Conservation (phyloP, 2,888 invertebrate genomes). For the Galeruca laticollis region DNA sequence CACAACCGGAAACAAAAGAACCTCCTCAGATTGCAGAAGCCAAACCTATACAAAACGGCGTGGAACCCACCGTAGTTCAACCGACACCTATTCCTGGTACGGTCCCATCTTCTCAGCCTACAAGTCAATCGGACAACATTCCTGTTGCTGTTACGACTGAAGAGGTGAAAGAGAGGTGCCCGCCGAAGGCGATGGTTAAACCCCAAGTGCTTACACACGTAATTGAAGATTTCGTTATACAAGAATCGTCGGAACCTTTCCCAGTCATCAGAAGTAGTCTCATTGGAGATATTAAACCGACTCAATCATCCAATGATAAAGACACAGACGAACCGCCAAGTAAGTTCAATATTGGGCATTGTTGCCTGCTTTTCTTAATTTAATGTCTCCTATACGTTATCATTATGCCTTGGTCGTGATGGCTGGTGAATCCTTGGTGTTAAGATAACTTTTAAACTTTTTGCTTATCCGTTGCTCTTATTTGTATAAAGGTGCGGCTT, state of each 20-base stretch:
- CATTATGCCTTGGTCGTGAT: too few species aligned
- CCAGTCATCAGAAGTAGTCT: constrained; percentile 75
- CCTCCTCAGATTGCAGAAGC: constrained; percentile 41
- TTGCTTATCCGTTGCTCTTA: too few species aligned
- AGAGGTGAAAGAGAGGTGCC: constrained; percentile 68
- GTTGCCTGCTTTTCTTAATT: too few species aligned
- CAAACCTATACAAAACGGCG: constrained; percentile 47
- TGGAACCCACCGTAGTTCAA: constrained; percentile 56
- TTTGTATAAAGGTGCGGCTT: too few species aligned
- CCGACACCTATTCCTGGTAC: constrained; percentile 63
- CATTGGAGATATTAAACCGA: constrained; percentile 64
- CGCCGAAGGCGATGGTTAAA: constrained; percentile 93
- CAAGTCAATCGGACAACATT: constrained; percentile 55
- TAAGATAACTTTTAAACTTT: too few species aligned
- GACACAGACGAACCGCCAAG: constrained; percentile 82
- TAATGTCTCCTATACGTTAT: too few species aligned
- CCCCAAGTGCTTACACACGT: constrained; percentile 96
- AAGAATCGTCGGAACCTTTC: constrained; percentile 93
- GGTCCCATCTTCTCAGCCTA: constrained; percentile 59
- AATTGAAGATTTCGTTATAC: constrained; percentile 96
- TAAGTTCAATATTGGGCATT: constrained; percentile 69
- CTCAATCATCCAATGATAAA: constrained; percentile 70
- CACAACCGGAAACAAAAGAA: constrained; percentile 50
- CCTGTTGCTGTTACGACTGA: constrained; percentile 64
- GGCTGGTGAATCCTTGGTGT: too few species aligned